These are phyloP conservation scores for Zonotrichia leucophrys DNA, from an alignment of 2,113 vertebrate genomes.

Conservation along the genomic window DNA sequence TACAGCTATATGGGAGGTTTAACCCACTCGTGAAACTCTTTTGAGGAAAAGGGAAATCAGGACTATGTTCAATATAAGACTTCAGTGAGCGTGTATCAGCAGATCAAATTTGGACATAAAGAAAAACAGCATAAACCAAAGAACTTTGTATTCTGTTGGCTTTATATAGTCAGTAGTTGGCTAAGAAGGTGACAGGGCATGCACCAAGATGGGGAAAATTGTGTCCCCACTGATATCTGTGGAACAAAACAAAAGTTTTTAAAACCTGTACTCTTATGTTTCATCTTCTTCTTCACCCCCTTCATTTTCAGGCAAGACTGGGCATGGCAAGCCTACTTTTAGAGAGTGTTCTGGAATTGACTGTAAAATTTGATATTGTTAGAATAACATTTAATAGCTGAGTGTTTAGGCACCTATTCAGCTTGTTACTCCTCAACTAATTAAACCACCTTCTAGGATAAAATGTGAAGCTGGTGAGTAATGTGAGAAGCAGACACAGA, in stretches of 20 bases:
- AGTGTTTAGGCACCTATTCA: neutral
- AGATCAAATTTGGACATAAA: neutral
- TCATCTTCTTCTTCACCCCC: neutral
- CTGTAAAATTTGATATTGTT: neutral
- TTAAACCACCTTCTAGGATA: neutral
- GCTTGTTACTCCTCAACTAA: neutral
- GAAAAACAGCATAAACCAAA: neutral
- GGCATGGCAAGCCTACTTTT: neutral
- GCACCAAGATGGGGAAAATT: neutral
- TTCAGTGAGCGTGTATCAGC: neutral
- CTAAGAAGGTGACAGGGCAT: neutral
- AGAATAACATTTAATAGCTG: neutral
- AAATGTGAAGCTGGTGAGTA: neutral
- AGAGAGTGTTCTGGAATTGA: neutral
- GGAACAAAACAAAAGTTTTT: neutral
- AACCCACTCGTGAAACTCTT: neutral
- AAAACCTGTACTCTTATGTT: neutral
- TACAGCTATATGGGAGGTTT: neutral
- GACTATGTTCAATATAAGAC: neutral
- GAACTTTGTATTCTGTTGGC: neutral
- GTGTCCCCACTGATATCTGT: rapidly evolving
- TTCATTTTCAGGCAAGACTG: neutral
- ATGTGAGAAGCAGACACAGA: neutral
- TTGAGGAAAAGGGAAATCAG: neutral
- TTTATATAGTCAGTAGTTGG: neutral